Evolutionary conservation across 2,113 vertebrate species (phyloP).

Genomic region (Pseudolaguvia tuberculata): DNA sequence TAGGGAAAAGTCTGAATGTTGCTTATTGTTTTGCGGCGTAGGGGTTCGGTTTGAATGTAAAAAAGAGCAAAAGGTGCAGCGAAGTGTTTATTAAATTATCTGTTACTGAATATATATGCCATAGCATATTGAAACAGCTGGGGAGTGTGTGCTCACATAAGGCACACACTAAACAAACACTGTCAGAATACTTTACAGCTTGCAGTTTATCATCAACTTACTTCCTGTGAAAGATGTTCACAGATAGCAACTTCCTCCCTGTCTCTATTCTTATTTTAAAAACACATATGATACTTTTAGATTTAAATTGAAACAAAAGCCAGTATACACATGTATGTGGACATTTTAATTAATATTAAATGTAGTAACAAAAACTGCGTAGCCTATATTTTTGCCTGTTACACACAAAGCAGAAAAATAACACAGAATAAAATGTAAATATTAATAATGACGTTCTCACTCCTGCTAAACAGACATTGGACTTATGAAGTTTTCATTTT

Average conservation of each 20-base stretch:
- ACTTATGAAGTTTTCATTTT: background rate
- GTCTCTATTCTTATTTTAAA: background rate
- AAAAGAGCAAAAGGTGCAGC: background rate
- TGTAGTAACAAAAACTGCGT: background rate
- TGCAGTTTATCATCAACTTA: conserved; percentile 14
- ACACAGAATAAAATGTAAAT: background rate
- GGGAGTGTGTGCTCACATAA: conserved; percentile 8
- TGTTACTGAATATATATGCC: background rate
- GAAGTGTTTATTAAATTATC: conserved; percentile 8
- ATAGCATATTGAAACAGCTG: conserved; percentile 34
- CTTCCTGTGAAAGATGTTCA: conserved; percentile 28
- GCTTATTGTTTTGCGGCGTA: conserved; percentile 16
- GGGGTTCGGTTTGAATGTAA: background rate
- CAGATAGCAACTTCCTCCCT: background rate
- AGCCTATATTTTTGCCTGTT: background rate
- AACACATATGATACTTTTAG: background rate
- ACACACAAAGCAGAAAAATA: background rate
- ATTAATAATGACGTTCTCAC: background rate
- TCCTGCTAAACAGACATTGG: background rate
- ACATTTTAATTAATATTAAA: background rate
- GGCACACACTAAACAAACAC: conserved; percentile 21
- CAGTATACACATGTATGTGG: background rate
- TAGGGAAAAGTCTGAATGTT: background rate
- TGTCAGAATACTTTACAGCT: conserved; percentile 15
- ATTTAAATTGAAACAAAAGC: background rate